Percentiles rank a stretch among this genome's conserved stretches.
These are phyloP conservation scores for Oligia fasciuncula DNA, from an alignment of 2,888 invertebrate genomes.

Conservation along the genomic window DNA sequence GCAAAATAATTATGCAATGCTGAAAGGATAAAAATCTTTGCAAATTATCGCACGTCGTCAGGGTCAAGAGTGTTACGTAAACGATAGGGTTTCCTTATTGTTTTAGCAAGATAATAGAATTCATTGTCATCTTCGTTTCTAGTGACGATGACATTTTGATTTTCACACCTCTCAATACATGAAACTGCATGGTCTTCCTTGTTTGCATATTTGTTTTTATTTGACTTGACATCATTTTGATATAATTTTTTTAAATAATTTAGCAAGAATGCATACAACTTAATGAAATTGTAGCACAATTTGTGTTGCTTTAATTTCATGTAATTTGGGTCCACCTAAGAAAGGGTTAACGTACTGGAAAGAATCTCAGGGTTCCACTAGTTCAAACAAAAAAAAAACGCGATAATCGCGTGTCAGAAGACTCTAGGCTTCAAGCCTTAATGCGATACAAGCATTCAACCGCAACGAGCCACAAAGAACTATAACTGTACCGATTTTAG, in stretches of 20 bases:
- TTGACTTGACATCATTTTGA: not conserved
- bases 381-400: conserved; percentile 39
- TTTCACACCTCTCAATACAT: not conserved
- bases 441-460: conserved; percentile 55
- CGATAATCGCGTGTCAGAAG: conserved; percentile 50
- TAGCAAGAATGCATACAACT: not conserved
- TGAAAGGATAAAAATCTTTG: conserved; percentile 31
- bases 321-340: not conserved
- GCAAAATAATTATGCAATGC: conserved; percentile 27
- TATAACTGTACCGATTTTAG: conserved; percentile 59
- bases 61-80: conserved; percentile 26
- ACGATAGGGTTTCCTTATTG: conserved; percentile 41
- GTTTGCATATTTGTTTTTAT: not conserved
- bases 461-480: conserved; percentile 57
- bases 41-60: conserved; percentile 46
- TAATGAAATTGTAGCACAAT: not conserved
- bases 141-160: conserved; percentile 23
- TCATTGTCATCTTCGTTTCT: conserved; percentile 35
- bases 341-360: conserved; percentile 28
- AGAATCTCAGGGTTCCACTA: conserved; percentile 26
- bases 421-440: conserved; percentile 50
- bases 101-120: conserved; percentile 43
- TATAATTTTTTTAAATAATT: not conserved
- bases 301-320: not conserved
- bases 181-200: conserved; percentile 18